Evolutionary conservation across 2,113 vertebrate species (phyloP), one percentile per base, ranked within the genome.

Genomic region (Cairina moschata): DNA sequence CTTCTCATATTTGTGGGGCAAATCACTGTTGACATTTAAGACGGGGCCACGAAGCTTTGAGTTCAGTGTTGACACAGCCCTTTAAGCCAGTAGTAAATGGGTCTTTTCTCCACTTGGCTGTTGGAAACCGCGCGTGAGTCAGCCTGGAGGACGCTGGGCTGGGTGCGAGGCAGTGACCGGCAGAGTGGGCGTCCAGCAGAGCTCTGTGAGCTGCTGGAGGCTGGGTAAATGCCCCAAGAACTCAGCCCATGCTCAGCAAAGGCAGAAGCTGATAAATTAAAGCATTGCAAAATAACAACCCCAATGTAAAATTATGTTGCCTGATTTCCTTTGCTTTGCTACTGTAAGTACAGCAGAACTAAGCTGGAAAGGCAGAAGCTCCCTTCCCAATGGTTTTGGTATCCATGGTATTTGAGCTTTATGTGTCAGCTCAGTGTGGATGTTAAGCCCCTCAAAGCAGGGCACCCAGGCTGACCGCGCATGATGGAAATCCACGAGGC

Each of bases 111-210:
- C n/a, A 0, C 22, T 10, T 9, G 34, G 48, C 36, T 72, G 65
- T 2, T 40, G 54, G 46, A 25, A 46, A 23, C 42, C 44, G 31
- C 3, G 1, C 6, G 20, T 5, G 36, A 29, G 65, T 34, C 20
- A 54, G 55, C 16, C 5, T 0, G 1, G 1, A 0, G 25, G 75
- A 4, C 4, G 23, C 2, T 22, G n/a, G 34, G 65, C 69, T 56
- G 32, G 3, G 0, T n/a, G 59, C 4, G 10, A 36, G 77, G 28
- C 25, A 46, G 34, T n/a, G 62, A 5, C 28, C 5, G 3, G 3
- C 34, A 2, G 36, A 52, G 50, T 25, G 56, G 25, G 31, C 4
- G 2, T 16, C 29, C 67, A 17, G 50, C 21, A 6, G 42, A 2
- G 4, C 69, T 8, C n/a, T 3, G 13, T 13, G 40, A 22, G 29